A percentile compares a stretch with the other conserved stretches of the same genome.
Evolutionary conservation across 2,113 vertebrate genomes (phyloP).

Genomic region (Thamnophis sirtalis): DNA sequence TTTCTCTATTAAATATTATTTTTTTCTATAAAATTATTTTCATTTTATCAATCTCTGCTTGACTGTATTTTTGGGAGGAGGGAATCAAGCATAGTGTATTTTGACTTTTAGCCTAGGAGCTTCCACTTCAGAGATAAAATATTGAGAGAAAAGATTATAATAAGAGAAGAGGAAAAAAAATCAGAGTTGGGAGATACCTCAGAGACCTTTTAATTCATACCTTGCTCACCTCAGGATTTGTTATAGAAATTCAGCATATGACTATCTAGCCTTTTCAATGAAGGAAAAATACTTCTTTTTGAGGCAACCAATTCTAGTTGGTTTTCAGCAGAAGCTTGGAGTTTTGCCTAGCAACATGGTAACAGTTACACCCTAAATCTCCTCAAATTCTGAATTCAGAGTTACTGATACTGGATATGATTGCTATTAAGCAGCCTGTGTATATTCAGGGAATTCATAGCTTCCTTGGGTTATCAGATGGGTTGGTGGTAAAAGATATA

Average conservation of each 20-base stretch:
- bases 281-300: background rate
- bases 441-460: background rate
- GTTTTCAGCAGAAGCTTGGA: background rate
- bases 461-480: background rate
- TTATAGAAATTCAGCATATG: background rate
- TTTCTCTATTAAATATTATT: slow-evolving; percentile 28
- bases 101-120: background rate
- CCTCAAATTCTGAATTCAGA: background rate
- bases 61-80: background rate
- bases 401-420: background rate
- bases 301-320: background rate
- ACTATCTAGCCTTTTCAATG: background rate
- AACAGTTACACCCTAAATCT: background rate
- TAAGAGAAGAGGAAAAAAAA: background rate
- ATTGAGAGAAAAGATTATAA: background rate
- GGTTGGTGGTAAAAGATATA: background rate
- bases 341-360: background rate
- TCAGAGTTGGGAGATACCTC: background rate
- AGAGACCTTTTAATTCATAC: background rate
- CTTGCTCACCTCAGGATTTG: background rate
- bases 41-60: background rate
- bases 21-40: background rate
- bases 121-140: background rate
- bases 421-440: background rate
- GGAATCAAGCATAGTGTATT: background rate